Percentiles rank a stretch among this genome's conserved stretches.
These are phyloP conservation scores for Numenius phaeopus DNA, from an alignment of 2,797 vertebrate species.

Conservation along the genomic window DNA sequence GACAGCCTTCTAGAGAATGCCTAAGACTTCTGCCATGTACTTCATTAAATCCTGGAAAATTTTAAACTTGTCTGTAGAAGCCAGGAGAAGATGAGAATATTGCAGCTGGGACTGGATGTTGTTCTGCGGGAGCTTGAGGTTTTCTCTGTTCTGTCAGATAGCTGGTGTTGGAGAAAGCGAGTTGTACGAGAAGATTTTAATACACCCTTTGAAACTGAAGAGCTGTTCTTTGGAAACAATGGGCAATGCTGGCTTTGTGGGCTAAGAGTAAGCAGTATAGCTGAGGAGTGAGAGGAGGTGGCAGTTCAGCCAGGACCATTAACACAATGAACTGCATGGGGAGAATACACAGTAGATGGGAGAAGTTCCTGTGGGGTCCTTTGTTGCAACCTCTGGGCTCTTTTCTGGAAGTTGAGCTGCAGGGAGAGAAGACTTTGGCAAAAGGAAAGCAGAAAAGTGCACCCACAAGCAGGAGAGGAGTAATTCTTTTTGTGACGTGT, in stretches of 20 bases:
- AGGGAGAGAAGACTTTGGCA: background rate
- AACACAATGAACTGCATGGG: background rate
- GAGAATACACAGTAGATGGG: background rate
- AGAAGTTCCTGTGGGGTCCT: background rate
- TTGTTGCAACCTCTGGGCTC: background rate
- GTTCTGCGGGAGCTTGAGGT: background rate
- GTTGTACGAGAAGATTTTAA: background rate
- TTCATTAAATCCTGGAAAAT: constrained; percentile 60
- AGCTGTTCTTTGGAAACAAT: background rate
- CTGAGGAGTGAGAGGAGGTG: background rate
- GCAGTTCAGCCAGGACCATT: background rate
- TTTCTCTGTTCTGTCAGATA: constrained; percentile 23
- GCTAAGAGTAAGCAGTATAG: background rate
- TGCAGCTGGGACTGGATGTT: constrained; percentile 27
- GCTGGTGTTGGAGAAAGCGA: background rate
- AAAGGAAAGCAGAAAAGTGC: background rate
- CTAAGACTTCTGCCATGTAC: constrained; percentile 41
- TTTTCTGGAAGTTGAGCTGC: background rate
- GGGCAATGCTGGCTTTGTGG: background rate
- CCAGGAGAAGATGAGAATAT: constrained; percentile 54
- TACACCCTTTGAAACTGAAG: background rate
- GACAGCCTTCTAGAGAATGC: constrained; percentile 37
- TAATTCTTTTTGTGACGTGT: background rate
- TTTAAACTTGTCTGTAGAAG: background rate
- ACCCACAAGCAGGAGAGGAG: background rate